Conservation (phyloP, 2,113 vertebrate genomes). For the Gila orcuttii region DNA sequence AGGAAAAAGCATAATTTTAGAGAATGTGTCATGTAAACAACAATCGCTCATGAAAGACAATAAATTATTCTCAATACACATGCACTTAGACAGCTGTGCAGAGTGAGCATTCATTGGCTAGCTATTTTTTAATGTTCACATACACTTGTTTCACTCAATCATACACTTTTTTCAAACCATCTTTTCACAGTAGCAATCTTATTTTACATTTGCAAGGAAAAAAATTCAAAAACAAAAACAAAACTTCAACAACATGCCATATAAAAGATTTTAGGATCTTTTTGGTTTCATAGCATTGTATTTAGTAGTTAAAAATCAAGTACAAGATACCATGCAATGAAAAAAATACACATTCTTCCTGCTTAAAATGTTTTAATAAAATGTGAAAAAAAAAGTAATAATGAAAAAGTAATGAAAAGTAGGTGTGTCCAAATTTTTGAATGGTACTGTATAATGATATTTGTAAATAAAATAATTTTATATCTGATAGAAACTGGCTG, state of each 20-base stretch:
- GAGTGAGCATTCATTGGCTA: not conserved
- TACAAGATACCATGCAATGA: constrained; percentile 16
- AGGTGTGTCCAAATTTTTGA: not conserved
- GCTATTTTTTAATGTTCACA: not conserved
- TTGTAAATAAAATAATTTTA: not conserved
- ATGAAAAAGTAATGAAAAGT: not conserved
- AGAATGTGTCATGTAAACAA: constrained; percentile 59
- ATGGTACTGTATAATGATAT: not conserved
- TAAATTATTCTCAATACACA: constrained; percentile 52
- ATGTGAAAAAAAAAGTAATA: not conserved
- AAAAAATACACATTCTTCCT: not conserved
- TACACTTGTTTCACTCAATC: not conserved
- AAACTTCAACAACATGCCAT: constrained; percentile 9
- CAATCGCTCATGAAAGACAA: constrained; percentile 35
- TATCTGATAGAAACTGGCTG: not conserved
- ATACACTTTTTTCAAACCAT: not conserved
- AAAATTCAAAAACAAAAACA: not conserved
- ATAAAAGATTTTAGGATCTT: constrained; percentile 23
- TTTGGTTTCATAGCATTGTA: constrained; percentile 16
- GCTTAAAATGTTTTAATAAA: not conserved
- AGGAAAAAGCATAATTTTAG: constrained; percentile 39
- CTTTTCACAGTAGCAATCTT: not conserved
- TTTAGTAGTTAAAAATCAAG: constrained; percentile 1
- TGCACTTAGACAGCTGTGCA: constrained; percentile 37
- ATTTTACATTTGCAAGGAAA: not conserved